These are phyloP conservation scores for Microtus ochrogaster DNA, from an alignment of 2,113 vertebrate species.

Conservation along the genomic window DNA sequence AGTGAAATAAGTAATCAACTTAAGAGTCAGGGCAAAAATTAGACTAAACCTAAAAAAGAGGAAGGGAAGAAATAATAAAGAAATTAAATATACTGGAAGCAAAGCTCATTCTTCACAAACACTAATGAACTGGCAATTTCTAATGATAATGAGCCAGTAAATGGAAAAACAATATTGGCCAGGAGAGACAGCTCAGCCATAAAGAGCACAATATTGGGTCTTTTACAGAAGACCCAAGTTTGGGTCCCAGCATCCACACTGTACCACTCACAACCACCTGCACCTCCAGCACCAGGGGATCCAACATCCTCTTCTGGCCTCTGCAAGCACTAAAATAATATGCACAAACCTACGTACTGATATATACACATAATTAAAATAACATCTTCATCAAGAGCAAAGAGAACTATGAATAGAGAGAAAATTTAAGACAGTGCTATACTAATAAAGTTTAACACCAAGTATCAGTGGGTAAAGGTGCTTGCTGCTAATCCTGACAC, in stretches of 20 bases:
- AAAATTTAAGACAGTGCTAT: not conserved
- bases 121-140: not conserved
- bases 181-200: not conserved
- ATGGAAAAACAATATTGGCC: not conserved
- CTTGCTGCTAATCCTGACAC: not conserved
- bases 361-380: not conserved
- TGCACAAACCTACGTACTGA: not conserved
- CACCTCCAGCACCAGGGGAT: not conserved
- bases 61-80: not conserved
- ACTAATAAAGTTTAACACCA: not conserved
- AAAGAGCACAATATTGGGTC: not conserved
- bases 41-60: constrained; percentile 17
- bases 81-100: constrained; percentile 42
- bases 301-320: not conserved
- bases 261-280: not conserved
- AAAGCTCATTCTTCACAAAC: not conserved
- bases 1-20: constrained; percentile 24
- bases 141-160: constrained; percentile 23
- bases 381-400: not conserved
- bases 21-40: constrained; percentile 25
- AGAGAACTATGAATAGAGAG: not conserved
- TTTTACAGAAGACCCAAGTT: not conserved
- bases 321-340: not conserved
- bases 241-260: not conserved
- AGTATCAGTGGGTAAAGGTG: not conserved